Conservation (phyloP, 2,113 vertebrate species). For the Sebastes schlegelii region DNA sequence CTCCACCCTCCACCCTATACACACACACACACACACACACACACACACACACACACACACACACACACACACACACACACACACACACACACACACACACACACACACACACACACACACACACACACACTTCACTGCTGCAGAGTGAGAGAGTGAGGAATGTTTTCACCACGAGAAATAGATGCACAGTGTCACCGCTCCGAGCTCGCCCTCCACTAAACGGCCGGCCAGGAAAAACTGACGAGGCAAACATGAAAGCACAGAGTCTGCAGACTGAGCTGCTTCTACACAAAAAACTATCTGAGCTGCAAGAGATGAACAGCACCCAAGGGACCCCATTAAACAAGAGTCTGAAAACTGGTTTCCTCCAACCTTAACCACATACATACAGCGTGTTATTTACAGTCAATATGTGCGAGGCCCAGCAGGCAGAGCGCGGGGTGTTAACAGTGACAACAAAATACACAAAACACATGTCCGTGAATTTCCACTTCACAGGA, state of each 20-base stretch:
- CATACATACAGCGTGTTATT: too few species aligned
- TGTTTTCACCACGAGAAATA: constrained; percentile 11
- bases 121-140: not conserved
- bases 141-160: constrained; percentile 1
- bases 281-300: not conserved
- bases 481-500: not conserved
- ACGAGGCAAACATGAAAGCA: constrained; percentile 5
- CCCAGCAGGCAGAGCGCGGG: not conserved
- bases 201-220: not conserved
- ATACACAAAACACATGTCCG: not conserved
- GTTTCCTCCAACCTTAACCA: not conserved
- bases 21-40: constrained; percentile 1
- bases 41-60: constrained; percentile 1
- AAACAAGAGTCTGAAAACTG: not conserved
- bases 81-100: too few species aligned
- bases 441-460: not conserved
- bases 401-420: not conserved
- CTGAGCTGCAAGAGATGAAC: not conserved
- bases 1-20: not conserved
- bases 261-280: not conserved
- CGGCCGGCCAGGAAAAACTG: constrained; percentile 52
- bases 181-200: constrained; percentile 12
- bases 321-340: not conserved
- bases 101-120: not conserved
- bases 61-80: constrained; percentile 3